Conservation (phyloP, 1,140 invertebrate genomes). For the Cydia splendana region DNA sequence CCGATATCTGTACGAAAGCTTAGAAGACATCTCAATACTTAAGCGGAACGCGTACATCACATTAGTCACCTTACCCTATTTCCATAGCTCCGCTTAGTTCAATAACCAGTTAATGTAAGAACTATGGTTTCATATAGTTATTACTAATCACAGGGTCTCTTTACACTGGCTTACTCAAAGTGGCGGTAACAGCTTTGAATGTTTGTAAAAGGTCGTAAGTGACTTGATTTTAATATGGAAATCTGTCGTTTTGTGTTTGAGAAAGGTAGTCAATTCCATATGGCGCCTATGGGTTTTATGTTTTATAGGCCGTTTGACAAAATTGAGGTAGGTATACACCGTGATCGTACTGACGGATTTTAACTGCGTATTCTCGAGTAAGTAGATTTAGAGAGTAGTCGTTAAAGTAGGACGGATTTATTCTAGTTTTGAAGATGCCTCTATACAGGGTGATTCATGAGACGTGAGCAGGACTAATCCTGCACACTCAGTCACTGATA, state of each 20-base stretch:
- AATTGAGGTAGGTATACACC: background rate
- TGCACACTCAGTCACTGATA: too few species aligned
- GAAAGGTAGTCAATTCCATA: background rate
- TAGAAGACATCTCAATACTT: slow-evolving; percentile 3
- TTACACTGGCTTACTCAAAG: background rate
- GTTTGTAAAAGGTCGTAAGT: background rate
- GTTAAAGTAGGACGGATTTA: too few species aligned
- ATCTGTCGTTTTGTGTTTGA: background rate
- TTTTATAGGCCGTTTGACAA: slow-evolving; percentile 8
- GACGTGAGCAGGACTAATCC: too few species aligned
- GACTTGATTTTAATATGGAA: background rate
- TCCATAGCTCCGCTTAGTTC: background rate
- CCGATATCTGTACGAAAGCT: background rate
- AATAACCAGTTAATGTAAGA: background rate
- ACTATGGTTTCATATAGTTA: background rate
- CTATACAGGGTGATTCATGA: too few species aligned
- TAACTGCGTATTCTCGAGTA: background rate
- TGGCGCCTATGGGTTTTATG: background rate
- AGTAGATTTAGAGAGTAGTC: background rate
- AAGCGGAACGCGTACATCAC: background rate
- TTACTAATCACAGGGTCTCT: background rate
- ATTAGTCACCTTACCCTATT: background rate
- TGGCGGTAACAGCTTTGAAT: background rate
- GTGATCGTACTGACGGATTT: background rate
- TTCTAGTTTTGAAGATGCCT: too few species aligned